A percentile compares a stretch with the other conserved stretches of the same genome.
Conservation (phyloP, 2,797 vertebrate species). For the Holocentrus rufus region DNA sequence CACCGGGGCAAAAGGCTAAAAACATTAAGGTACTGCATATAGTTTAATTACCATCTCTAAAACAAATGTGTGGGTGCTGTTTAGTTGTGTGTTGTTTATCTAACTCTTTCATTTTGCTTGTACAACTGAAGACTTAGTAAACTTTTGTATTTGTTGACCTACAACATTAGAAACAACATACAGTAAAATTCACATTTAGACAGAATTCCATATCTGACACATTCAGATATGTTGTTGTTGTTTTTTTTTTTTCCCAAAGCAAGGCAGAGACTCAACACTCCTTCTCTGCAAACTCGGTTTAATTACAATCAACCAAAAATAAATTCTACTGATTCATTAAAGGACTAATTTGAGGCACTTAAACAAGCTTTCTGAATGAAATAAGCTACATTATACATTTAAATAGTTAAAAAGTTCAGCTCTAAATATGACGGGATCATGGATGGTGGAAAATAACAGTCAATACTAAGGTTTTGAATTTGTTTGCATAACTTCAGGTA, state of each 20-base stretch:
- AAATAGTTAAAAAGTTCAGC: not conserved
- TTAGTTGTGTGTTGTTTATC: constrained; percentile 53
- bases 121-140: constrained; percentile 17
- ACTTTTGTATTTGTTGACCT: constrained; percentile 13
- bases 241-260: not conserved
- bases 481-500: too few relatives aligned
- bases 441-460: too few relatives aligned
- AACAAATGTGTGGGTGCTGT: constrained; percentile 39
- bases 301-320: not conserved
- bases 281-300: not conserved
- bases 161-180: not conserved
- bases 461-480: too few relatives aligned
- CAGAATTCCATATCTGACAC: too few relatives aligned
- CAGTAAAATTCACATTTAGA: not conserved
- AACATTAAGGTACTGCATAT: constrained; percentile 72
- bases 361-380: too few relatives aligned
- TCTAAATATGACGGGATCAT: not conserved
- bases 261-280: not conserved
- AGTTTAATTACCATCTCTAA: not conserved
- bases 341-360: not conserved
- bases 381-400: not conserved
- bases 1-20: constrained; percentile 64
- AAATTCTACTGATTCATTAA: not conserved
- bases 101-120: constrained; percentile 27
- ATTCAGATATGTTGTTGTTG: not conserved